Base-by-base conservation (phyloP, 1,140 invertebrate genomes). In the Thrips palmi region DNA sequence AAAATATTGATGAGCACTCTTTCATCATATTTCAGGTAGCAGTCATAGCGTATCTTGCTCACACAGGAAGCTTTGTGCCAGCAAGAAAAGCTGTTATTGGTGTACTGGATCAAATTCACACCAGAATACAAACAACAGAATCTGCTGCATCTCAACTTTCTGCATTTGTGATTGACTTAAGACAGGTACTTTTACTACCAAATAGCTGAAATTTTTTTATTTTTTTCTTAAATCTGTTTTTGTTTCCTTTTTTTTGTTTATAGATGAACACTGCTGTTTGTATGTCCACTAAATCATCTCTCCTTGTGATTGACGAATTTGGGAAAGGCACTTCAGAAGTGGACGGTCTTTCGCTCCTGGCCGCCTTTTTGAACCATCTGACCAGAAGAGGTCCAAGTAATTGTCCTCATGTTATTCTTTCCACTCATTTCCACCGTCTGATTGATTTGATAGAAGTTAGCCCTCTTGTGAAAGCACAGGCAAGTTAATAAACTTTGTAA, bases 251-350 rank as follows among this genome's bases (percentile, higher is more conserved):
- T 25, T n/a, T 41, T 45, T 43, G n/a, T 33, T 56, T 56, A 28
- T 47, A 86, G 81, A 73, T 87, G 58, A 68, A 77, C 8, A 58
- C 68, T 20, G 70, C 76, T 10, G 49, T 86, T 1, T 62, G 67
- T 36, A 66, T 64, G 45, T 71, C 73, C 0, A 72, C 69, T 1
- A 48, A 57, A 1, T 59, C 63, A 36, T 83, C 83, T 0, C 52
- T 94, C 2, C 63, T 93, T 1, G 64, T 92, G 21, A 65, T 92
- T 31, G 89, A 94, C 59, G 88, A 93, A 59, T 89, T 92, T 64
- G 88, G 88, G 1, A 81, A 81, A 60, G 83, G 84, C 42, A 93
- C 89, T 8, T 63, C 74, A 2, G 71, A 75, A 47, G 56, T 66
- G 1, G 82, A 86, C 59, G 83, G 83, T 0, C 49, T 76, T 23